Conservation (phyloP, 2,113 vertebrate species). For the Orcinus orca region DNA sequence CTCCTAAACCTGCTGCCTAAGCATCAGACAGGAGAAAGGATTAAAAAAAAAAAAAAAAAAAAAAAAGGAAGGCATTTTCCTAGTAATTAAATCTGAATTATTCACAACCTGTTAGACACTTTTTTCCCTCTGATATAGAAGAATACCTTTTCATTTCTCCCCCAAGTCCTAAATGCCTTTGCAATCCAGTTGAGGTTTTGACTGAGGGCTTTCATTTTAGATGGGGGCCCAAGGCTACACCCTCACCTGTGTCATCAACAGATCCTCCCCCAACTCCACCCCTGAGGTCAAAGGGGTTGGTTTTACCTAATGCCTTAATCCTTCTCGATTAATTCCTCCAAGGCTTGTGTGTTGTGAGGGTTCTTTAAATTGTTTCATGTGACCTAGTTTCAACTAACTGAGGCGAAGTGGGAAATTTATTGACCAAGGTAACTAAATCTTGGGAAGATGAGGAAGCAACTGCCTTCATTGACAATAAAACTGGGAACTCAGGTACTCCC, state of each 20-base stretch:
- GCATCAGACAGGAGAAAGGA: conserved; percentile 34
- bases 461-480: neutral
- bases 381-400: conserved; percentile 24
- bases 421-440: neutral
- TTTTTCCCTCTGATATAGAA: conserved; percentile 26
- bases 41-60: conserved; percentile 5
- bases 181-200: neutral
- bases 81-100: conserved; percentile 74
- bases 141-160: conserved; percentile 33
- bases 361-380: neutral
- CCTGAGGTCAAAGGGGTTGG: neutral
- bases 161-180: conserved; percentile 24
- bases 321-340: neutral
- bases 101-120: conserved; percentile 71
- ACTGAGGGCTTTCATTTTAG: neutral
- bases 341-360: neutral
- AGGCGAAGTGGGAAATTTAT: neutral
- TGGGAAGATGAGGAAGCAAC: neutral
- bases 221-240: neutral
- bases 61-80: conserved; percentile 62
- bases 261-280: neutral
- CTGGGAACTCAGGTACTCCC: neutral
- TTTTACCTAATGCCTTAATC: neutral
- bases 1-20: conserved; percentile 64
- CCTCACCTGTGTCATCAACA: neutral